Evolutionary conservation across 2,797 vertebrate genomes (phyloP).

Genomic region (Phrynocephalus forsythii): DNA sequence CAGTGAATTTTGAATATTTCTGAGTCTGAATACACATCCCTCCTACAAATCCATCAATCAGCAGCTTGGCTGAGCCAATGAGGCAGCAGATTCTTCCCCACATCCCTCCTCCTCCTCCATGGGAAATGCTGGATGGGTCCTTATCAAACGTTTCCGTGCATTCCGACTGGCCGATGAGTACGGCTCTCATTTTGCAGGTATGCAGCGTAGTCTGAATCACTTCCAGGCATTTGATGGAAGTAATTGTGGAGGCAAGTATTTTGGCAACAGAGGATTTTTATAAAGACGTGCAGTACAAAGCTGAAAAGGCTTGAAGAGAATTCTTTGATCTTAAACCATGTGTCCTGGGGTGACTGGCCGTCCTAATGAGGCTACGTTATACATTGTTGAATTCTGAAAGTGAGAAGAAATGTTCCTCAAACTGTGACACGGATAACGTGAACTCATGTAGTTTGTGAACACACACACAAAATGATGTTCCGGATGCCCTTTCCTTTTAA

Average conservation of each 20-base stretch:
- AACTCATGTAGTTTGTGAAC: background rate
- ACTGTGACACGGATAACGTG: background rate
- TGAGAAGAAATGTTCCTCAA: background rate
- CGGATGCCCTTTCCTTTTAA: background rate
- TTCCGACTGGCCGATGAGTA: constrained; percentile 52
- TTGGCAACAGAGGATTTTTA: constrained; percentile 35
- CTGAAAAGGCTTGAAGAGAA: constrained; percentile 39
- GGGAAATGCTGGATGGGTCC: constrained; percentile 21
- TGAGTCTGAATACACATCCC: no score
- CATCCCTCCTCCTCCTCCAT: background rate
- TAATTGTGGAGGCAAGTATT: constrained; percentile 36
- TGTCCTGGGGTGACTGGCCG: constrained; percentile 16
- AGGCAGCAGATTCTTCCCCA: background rate
- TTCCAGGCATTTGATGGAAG: constrained; percentile 59
- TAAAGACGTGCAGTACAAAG: constrained; percentile 47
- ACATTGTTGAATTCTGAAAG: constrained; percentile 31
- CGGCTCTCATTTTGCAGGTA: constrained; percentile 60
- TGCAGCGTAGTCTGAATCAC: constrained; percentile 53
- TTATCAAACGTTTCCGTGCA: constrained; percentile 30
- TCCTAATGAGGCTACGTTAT: constrained; percentile 7
- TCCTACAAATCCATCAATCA: background rate
- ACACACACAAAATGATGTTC: background rate
- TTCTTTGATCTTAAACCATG: constrained; percentile 35
- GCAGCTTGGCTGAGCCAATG: constrained; percentile 30
- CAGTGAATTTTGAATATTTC: no score